phyloP scores from a whole-genome alignment of 2,888 invertebrate species.

The Lasioglossum vierecki region DNA sequence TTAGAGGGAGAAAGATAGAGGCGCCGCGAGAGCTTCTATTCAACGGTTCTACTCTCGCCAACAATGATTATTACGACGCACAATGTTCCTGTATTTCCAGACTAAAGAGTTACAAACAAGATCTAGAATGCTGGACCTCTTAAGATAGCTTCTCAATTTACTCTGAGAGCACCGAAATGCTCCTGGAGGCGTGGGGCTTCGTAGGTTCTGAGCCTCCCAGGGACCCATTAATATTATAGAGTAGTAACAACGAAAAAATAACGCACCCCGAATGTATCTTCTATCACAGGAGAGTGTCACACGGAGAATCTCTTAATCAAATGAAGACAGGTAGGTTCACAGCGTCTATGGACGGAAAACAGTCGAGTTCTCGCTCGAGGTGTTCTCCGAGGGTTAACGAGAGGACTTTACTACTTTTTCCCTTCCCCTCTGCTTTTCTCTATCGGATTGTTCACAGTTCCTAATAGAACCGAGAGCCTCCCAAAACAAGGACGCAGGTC shows the following conservation, averaged over 20 bases:
- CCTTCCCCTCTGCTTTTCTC: background rate
- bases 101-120: background rate
- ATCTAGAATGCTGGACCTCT: background rate
- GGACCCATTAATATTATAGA: background rate
- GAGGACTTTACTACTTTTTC: background rate
- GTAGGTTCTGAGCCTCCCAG: background rate
- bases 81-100: background rate
- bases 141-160: too few species aligned
- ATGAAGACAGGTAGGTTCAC: background rate
- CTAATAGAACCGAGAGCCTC: background rate
- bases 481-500: background rate
- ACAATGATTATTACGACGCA: background rate
- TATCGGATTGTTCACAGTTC: background rate
- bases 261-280: too few species aligned
- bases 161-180: background rate
- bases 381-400: background rate
- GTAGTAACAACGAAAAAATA: background rate
- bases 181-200: background rate
- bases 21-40: background rate
- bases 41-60: background rate
- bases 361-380: background rate
- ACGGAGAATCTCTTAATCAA: background rate
- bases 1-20: background rate
- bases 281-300: too few species aligned
- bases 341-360: background rate